phyloP scores from a whole-genome alignment of 2,797 vertebrate species.

The Sorex maritimensis region DNA sequence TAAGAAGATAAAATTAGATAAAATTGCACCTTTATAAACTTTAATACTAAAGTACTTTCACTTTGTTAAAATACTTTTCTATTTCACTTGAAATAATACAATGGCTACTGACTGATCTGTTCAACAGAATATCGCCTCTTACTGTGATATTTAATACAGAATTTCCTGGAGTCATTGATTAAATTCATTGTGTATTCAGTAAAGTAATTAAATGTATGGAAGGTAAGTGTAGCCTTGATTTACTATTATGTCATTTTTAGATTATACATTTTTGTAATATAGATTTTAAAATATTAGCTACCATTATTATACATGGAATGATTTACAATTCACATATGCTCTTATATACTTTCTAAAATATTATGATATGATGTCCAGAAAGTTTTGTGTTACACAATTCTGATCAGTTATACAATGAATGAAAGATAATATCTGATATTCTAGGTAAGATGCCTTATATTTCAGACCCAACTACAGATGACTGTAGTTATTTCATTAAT shows the following conservation, averaged over 20 bases:
- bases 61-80: not conserved
- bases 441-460: not conserved
- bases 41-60: slow-evolving; percentile 20
- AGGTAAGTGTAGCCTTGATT: not conserved
- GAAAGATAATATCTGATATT: not conserved
- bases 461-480: not conserved
- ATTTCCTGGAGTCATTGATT: slow-evolving; percentile 48
- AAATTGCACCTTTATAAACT: slow-evolving; percentile 60
- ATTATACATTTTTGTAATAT: not conserved
- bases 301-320: not conserved
- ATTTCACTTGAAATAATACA: slow-evolving; percentile 43
- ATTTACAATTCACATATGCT: not conserved
- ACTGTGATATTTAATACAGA: slow-evolving; percentile 19
- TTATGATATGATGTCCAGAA: not conserved
- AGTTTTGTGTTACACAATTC: not conserved
- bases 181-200: slow-evolving; percentile 29
- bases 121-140: slow-evolving; percentile 2
- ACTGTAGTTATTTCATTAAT: not conserved
- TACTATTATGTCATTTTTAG: not conserved
- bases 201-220: not conserved
- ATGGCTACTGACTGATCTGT: not conserved
- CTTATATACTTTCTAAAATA: slow-evolving; percentile 27
- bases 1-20: slow-evolving; percentile 69
- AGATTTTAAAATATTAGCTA: not conserved
- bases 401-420: not conserved